phyloP scores from a whole-genome alignment of 2,888 invertebrate species.

The Apodemia zela region DNA sequence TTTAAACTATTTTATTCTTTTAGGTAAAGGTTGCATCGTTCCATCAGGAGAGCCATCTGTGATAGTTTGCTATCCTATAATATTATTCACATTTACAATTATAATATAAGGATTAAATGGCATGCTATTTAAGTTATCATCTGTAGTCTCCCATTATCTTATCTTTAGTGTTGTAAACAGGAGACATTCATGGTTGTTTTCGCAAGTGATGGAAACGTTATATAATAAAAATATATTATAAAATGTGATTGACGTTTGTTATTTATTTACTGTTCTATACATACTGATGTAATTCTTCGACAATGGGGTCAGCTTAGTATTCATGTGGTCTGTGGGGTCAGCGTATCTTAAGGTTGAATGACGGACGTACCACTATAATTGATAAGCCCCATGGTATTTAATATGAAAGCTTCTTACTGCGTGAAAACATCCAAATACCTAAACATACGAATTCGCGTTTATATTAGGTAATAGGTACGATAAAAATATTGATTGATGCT shows the following conservation, averaged over 20 bases:
- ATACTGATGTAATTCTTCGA: conserved; percentile 2
- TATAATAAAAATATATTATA: not conserved
- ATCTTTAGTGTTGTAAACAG: not conserved
- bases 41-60: not conserved
- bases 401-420: too few species aligned
- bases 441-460: too few species aligned
- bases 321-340: too few species aligned
- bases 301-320: too few species aligned
- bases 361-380: not conserved
- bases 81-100: too few species aligned
- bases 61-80: not conserved
- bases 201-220: not conserved
- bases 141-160: not conserved
- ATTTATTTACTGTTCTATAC: not conserved
- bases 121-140: not conserved
- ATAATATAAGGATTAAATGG: not conserved
- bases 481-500: too few species aligned
- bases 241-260: not conserved
- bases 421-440: too few species aligned
- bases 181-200: conserved; percentile 4
- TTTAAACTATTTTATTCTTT: not conserved
- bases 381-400: not conserved
- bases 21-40: not conserved
- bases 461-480: too few species aligned
- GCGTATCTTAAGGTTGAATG: not conserved